These are phyloP conservation scores for Baryphthengus martii DNA, from an alignment of 2,113 vertebrate genomes.

Conservation along the genomic window DNA sequence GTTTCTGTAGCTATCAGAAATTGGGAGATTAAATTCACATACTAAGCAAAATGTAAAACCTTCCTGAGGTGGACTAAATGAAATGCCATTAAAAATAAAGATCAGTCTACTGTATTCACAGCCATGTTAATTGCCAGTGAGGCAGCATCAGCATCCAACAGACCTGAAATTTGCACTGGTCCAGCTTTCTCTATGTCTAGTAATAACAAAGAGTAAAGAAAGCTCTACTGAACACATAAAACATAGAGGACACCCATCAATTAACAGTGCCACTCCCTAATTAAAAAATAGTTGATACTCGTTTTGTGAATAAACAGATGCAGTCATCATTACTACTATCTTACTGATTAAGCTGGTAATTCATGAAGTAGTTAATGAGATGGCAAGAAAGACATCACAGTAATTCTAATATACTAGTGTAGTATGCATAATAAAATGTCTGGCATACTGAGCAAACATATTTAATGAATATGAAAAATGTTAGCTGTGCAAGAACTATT, in stretches of 20 bases:
- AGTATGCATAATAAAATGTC: neutral
- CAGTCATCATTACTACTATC: neutral
- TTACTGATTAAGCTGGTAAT: neutral
- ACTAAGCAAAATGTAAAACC: neutral
- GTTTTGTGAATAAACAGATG: neutral
- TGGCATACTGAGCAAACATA: neutral
- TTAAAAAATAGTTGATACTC: neutral
- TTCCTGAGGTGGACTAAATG: neutral
- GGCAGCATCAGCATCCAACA: neutral
- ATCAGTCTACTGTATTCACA: neutral
- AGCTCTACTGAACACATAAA: neutral
- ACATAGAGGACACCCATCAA: neutral
- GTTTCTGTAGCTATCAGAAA: neutral
- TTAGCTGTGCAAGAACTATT: neutral
- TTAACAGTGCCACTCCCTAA: neutral
- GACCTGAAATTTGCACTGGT: neutral
- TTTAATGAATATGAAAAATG: neutral
- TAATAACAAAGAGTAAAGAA: neutral
- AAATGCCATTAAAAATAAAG: neutral
- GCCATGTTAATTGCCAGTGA: neutral
- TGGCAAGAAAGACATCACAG: neutral
- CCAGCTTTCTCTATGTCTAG: neutral
- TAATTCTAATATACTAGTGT: neutral
- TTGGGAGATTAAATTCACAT: neutral
- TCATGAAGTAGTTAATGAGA: neutral